Evolutionary conservation across 2,888 invertebrate genomes (phyloP), one percentile per base, ranked within the genome.

Genomic region (Leistus spinibarbis): DNA sequence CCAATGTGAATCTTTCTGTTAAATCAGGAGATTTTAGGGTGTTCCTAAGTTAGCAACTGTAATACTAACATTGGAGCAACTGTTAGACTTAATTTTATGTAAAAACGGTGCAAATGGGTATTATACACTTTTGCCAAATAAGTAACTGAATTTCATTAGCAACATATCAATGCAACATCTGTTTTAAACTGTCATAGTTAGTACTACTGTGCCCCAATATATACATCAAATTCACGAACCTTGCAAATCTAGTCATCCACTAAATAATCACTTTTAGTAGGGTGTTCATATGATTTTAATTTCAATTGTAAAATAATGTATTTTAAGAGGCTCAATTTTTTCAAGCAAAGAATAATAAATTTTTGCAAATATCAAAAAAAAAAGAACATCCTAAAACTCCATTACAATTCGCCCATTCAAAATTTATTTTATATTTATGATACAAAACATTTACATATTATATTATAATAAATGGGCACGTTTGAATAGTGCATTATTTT

Each of bases 91-190:
- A 40, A 40, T 40, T 40, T 40, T 40, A 40, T 10, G 40, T 40
- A 40, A 13, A 40, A 40, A 13, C 40, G 2, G 40, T 40, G 13
- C 40, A 13, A 40, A 10, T 40, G 40, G 17, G 5, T 54, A 16
- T 66, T 27, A 16, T 66, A 66, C 66, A 66, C 66, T 66, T 66
- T 60, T 66, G 53, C 40, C 53, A 66, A 66, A 66, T 53, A 66
- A 53, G 17, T 53, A 66, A 66, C 22, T 53, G 53, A 66, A 66
- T 66, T 66, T 66, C 53, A 53, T 66, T 66, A 66, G 66, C 53
- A 66, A 66, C 66, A 66, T 66, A 66, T 66, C 66, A 66, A 66
- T 66, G 66, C 66, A 66, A 66, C 16, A 7, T 64, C 27, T 22
- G 16, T 64, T 27, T 27, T 23, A 24, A 23, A 64, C 16, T 13